Evolutionary conservation across 2,797 vertebrate species (phyloP), one percentile per base, ranked within the genome.

Genomic region (Clarias platycephalus): DNA sequence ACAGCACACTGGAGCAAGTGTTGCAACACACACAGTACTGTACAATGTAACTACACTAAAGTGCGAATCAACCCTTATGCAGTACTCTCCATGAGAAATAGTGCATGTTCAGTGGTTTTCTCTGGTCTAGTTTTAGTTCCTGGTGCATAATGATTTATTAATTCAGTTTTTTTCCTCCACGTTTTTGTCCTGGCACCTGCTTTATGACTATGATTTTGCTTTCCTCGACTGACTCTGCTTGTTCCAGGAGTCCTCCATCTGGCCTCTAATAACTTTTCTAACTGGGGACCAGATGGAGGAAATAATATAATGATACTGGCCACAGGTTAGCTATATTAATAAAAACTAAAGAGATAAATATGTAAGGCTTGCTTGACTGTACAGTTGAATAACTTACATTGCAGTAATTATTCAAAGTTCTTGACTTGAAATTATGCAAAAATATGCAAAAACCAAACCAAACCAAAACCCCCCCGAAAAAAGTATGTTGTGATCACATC

Each of bases 241-340:
- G 57, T 60, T 77, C 7, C 2, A 37, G 57, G 24, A 62, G 76
- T 78, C 57, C 57, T 62, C 76, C 58, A 78, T 62, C 31, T 78
- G 75, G 28, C 75, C 28, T 77, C 75, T 58, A 77, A 77, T 58
- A 77, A 58, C 31, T 60, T 62, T 78, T 40, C 76, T 26, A 40
- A 2, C 34, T 63, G 57, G 13, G 34, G 57, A 78, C 31, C 76
- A 62, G 57, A 78, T 62, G 34, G 76, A 62, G 57, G 2, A n/a
- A 40, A 40, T 40, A 40, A 78, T 40, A 78, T 40, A 62, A 3
- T 63, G 22, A 78, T 62, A 78, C 8, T 62, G 55, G 16, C 76
- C 22, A 40, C 31, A 24, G 34, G 31, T 60, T 37, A 57, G 28
- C 53, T 55, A 53, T 76, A 5, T 77, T 77, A 77, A 77, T 77